Conservation (phyloP, 2,113 vertebrate genomes). For the Calonectris borealis region DNA sequence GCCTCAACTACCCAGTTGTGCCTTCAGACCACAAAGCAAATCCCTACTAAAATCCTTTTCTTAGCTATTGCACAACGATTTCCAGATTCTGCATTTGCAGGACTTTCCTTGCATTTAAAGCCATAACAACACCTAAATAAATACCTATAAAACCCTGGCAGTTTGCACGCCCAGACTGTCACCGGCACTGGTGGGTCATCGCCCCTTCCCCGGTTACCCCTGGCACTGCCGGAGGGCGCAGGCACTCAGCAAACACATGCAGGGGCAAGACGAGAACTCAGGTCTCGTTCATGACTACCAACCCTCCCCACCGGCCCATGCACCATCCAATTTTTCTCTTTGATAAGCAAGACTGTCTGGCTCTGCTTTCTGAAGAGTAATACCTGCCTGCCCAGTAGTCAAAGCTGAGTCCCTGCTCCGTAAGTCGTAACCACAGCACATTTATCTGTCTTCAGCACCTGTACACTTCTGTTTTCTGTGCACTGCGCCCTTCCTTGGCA, state of each 20-base stretch:
- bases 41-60: not conserved
- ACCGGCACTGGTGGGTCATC: not conserved
- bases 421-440: not conserved
- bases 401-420: not conserved
- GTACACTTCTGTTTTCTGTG: not conserved
- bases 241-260: fast-evolving
- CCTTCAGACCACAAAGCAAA: not conserved
- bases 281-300: not conserved
- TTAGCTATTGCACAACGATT: not conserved
- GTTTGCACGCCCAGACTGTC: not conserved
- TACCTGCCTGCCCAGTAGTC: not conserved
- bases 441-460: not conserved
- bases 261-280: not conserved
- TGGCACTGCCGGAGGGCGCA: fast-evolving
- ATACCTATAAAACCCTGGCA: not conserved
- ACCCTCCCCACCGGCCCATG: not conserved
- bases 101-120: not conserved
- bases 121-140: not conserved
- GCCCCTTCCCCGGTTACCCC: not conserved
- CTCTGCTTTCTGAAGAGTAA: not conserved
- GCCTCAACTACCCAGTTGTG: fast-evolving
- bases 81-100: not conserved
- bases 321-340: not conserved
- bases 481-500: not conserved
- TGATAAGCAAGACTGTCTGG: not conserved